phyloP scores from a whole-genome alignment of 2,888 invertebrate species.

The Invenusta paracnida region DNA sequence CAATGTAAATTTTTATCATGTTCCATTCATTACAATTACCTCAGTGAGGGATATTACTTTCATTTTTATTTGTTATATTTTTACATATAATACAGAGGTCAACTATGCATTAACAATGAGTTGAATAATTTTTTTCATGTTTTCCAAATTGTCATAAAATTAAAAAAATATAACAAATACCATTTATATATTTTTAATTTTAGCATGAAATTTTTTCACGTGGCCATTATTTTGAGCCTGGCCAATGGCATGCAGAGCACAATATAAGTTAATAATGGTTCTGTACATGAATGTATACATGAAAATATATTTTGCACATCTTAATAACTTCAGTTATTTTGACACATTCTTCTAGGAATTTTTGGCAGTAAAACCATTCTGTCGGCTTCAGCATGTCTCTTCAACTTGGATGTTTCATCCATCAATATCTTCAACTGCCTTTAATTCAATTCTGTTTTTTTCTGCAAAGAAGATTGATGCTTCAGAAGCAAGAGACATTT shows the following conservation, averaged over 20 bases:
- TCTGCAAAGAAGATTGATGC: neutral
- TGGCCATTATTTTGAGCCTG: neutral
- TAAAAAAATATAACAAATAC: neutral
- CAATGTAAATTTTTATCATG: too few relatives aligned
- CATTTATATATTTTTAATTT: neutral
- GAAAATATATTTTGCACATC: neutral
- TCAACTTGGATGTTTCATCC: neutral
- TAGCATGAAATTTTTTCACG: neutral
- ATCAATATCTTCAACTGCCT: neutral
- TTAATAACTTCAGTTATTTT: neutral
- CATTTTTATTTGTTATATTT: too few relatives aligned
- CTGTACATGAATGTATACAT: slow-evolving; percentile 12
- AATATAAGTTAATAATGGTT: slow-evolving; percentile 26
- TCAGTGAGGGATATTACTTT: too few relatives aligned
- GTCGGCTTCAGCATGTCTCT: neutral
- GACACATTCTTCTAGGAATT: neutral
- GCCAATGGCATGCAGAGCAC: neutral
- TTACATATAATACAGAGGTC: too few relatives aligned
- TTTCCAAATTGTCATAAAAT: too few relatives aligned
- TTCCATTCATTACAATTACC: too few relatives aligned
- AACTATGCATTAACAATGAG: too few relatives aligned
- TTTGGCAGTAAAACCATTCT: neutral
- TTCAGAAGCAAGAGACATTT: slow-evolving; percentile 16
- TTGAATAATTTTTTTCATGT: too few relatives aligned
- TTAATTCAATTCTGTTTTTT: slow-evolving; percentile 15